phyloP scores from a whole-genome alignment of 1,140 invertebrate species.

The Phenacoccus solenopsis region DNA sequence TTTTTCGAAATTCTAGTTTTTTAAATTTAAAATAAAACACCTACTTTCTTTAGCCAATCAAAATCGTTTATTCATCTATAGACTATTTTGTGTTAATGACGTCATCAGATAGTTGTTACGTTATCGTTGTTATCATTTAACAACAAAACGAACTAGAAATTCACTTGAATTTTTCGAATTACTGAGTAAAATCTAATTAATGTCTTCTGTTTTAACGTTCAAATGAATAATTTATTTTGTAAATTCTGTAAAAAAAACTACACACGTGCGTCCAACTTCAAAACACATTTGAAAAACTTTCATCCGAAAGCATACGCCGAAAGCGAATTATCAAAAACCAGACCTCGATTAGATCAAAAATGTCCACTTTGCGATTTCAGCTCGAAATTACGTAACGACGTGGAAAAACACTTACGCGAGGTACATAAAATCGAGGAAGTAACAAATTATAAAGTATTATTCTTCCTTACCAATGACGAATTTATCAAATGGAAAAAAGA shows the following conservation, averaged over 20 bases:
- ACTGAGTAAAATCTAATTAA: no score
- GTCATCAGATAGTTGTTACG: no score
- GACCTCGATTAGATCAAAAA: background rate
- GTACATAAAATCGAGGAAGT: background rate
- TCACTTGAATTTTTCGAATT: no score
- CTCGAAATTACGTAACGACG: background rate
- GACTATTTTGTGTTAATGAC: no score
- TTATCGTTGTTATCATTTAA: background rate
- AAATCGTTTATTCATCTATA: no score
- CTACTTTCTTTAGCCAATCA: no score
- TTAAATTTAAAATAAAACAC: no score
- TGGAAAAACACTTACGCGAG: background rate
- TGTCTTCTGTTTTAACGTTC: no score
- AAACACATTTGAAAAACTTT: background rate
- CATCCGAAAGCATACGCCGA: background rate
- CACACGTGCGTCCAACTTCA: background rate
- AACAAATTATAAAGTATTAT: background rate
- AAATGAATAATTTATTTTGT: background rate
- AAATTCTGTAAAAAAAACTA: slow-evolving; percentile 1
- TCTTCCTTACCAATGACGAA: background rate
- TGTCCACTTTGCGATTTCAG: background rate
- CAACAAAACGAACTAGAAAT: background rate
- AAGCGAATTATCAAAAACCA: background rate
- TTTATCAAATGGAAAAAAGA: background rate
- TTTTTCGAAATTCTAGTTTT: no score